Base-by-base conservation (phyloP, 2,113 vertebrate genomes). In the Junco hyemalis region DNA sequence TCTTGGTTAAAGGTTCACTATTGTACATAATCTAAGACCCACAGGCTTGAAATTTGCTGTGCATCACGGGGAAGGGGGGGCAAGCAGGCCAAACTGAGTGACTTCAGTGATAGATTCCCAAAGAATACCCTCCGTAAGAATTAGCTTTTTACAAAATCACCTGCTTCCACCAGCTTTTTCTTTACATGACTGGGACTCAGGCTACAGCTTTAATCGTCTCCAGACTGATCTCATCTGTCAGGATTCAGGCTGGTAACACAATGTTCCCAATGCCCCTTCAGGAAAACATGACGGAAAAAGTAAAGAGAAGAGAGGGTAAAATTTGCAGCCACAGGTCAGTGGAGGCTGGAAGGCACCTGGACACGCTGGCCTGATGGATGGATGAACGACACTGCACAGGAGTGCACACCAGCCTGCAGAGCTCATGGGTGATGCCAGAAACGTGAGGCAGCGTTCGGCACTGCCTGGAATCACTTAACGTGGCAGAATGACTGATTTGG, bases 81-180 rank as follows among this genome's bases (percentile, higher is more conserved):
- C 1, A 12, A 72, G 26, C 25, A 72, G 50, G 64, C n/a, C 85
- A 88, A 85, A 53, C 63, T 38, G 29, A 56, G 24, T 9, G 35
- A 69, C 78, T 77, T 73, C 57, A 54, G 10, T 3, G 50, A 81
- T 2, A 21, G 35, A 35, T 20, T 87, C 70, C 54, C 38, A 61
- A 90, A 79, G 26, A 76, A 51, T 33, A 57, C 17, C 14, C 36
- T 57, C 42, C 13, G 7, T 33, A 90, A 92, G 48, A 83, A 77
- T 11, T 11, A 83, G 59, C n/a, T 69, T 35, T 86, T 80, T 40
- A 83, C 68, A 86, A 83, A 93, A 92, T 86, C 85, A 92, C 79
- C 79, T 85, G 36, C 45, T 82, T n/a, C 28, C 80, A 95, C 45
- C 64, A 88, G 12, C 21, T 92, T 88, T 69, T 80, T 77, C 63